Conservation (phyloP, 2,113 vertebrate genomes). For the Lampris megalopsis region DNA sequence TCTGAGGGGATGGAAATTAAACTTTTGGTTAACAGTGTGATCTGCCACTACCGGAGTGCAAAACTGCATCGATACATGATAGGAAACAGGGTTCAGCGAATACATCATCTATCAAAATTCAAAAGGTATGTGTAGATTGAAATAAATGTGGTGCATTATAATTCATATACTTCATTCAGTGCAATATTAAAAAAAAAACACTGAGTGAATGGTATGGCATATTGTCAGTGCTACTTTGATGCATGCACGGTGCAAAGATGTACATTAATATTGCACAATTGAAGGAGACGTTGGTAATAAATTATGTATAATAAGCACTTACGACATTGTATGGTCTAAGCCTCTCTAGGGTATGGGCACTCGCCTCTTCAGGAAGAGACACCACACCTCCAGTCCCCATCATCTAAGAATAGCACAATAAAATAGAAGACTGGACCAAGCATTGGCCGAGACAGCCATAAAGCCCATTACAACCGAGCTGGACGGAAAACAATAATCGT, state of each 20-base stretch:
- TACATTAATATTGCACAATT: constrained; percentile 80
- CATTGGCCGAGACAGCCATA: neutral
- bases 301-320: constrained; percentile 79
- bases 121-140: constrained; percentile 2
- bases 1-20: constrained; percentile 65
- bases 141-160: too few species aligned
- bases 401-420: constrained; percentile 67
- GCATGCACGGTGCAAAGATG: constrained; percentile 55
- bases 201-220: constrained; percentile 70
- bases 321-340: constrained; percentile 76
- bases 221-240: constrained; percentile 70
- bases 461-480: constrained; percentile 8
- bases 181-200: constrained; percentile 63
- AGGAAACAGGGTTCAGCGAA: constrained; percentile 23
- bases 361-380: constrained; percentile 75
- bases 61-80: constrained; percentile 32
- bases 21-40: constrained; percentile 31
- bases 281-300: constrained; percentile 74
- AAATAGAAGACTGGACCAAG: constrained; percentile 25
- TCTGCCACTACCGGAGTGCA: constrained; percentile 44
- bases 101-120: constrained; percentile 20
- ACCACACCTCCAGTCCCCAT: constrained; percentile 80
- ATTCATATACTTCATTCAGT: constrained; percentile 33
- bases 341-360: constrained; percentile 75
- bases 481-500: neutral